Percentiles rank a stretch among this genome's conserved stretches.
These are phyloP conservation scores for Hecatera dysodea DNA, from an alignment of 2,888 invertebrate genomes.

Conservation along the genomic window DNA sequence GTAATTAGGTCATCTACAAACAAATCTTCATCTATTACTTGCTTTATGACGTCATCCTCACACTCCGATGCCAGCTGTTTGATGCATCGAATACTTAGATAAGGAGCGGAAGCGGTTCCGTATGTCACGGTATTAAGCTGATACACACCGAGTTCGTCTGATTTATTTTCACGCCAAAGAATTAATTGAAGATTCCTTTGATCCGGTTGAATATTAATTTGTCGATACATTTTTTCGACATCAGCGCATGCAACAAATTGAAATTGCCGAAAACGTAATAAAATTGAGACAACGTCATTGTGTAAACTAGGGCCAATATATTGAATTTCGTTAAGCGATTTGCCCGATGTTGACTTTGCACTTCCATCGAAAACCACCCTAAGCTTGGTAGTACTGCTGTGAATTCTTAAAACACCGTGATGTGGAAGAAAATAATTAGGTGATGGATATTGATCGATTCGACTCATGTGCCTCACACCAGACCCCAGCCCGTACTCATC, in stretches of 20 bases:
- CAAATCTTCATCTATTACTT: conserved; percentile 10
- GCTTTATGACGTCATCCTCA: conserved; percentile 15
- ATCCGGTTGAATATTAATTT: conserved; percentile 7
- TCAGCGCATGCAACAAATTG: background rate
- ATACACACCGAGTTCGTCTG: conserved; percentile 4
- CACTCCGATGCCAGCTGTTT: conserved; percentile 17
- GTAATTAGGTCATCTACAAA: conserved; percentile 17
- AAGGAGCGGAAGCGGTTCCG: conserved; percentile 15
- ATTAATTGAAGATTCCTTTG: conserved; percentile 17
- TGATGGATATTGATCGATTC: conserved; percentile 27
- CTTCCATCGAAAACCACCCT: conserved; percentile 3
- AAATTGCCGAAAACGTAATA: conserved; percentile 22
- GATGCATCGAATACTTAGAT: conserved; percentile 21
- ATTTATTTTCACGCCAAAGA: conserved; percentile 23
- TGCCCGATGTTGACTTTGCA: conserved; percentile 11
- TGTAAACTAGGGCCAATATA: conserved; percentile 17
- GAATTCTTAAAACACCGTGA: conserved; percentile 5
- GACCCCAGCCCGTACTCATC: no score
- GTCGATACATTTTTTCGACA: background rate
- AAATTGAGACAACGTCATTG: conserved; percentile 20
- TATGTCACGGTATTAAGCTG: no score
- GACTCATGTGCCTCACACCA: conserved; percentile 26
- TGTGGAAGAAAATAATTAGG: conserved; percentile 20
- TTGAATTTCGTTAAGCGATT: conserved; percentile 35
- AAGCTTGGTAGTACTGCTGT: conserved; percentile 1